A percentile compares a stretch with the other conserved stretches of the same genome.
Conservation (phyloP, 2,888 invertebrate genomes). For the Cybosia mesomella region DNA sequence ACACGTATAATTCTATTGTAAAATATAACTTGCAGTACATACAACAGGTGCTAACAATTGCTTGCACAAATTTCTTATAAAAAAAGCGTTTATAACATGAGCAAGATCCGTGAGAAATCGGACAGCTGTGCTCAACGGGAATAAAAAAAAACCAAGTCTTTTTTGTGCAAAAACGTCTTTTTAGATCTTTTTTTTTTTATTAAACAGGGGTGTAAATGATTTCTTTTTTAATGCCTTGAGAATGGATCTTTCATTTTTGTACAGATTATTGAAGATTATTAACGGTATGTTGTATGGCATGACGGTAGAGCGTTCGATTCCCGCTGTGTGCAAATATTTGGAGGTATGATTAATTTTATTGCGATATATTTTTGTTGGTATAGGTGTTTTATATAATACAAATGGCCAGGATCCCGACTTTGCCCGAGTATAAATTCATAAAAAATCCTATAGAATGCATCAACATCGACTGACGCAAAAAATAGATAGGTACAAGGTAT, state of each 20-base stretch:
- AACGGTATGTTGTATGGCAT: neutral
- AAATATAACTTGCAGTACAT: neutral
- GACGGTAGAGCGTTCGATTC: neutral
- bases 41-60: constrained; percentile 19
- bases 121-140: constrained; percentile 29
- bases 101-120: constrained; percentile 21
- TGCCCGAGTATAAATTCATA: too few species aligned
- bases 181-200: constrained; percentile 1
- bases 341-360: neutral
- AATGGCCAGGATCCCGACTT: too few species aligned
- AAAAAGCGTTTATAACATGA: constrained; percentile 18
- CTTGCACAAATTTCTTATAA: constrained; percentile 10
- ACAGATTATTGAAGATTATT: neutral
- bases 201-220: constrained; percentile 15
- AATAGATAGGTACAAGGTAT: too few species aligned
- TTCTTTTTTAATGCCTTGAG: constrained; percentile 7
- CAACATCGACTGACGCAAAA: too few species aligned
- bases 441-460: too few species aligned
- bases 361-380: too few species aligned
- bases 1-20: too few species aligned
- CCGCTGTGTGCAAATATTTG: neutral
- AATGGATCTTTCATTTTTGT: neutral
- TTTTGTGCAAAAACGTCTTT: constrained; percentile 21
- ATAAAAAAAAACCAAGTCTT: constrained; percentile 17
- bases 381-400: too few species aligned